Evolutionary conservation across 2,797 vertebrate species (phyloP).

Genomic region (Malacoraja senta): DNA sequence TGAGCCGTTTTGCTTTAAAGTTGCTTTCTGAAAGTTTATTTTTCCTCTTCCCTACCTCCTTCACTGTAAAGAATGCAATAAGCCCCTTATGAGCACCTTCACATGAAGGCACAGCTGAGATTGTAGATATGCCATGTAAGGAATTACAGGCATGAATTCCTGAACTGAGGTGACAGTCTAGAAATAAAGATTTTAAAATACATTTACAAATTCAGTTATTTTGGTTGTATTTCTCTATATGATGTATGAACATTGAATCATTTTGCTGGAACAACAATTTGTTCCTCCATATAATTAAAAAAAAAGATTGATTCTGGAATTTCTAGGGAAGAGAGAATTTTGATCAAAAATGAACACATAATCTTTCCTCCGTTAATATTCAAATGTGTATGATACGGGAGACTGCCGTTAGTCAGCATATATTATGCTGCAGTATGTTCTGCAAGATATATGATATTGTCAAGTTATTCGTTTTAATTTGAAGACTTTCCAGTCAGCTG

Average conservation of each 20-base stretch:
- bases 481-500: neutral
- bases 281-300: neutral
- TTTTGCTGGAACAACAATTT: neutral
- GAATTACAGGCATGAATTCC: neutral
- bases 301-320: neutral
- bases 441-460: too few relatives aligned
- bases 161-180: neutral
- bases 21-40: neutral
- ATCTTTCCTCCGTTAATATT: neutral
- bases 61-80: neutral
- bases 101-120: neutral
- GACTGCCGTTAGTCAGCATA: neutral
- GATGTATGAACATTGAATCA: neutral
- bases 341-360: neutral
- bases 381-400: too few relatives aligned
- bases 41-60: neutral
- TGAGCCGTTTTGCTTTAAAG: too few relatives aligned
- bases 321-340: neutral
- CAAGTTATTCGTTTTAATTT: neutral
- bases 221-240: neutral
- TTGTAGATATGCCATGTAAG: neutral
- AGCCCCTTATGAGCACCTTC: neutral
- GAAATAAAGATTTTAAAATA: neutral
- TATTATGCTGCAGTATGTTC: neutral
- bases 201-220: neutral